Evolutionary conservation across 1,140 invertebrate species (phyloP).

Genomic region (Cecropterus lyciades): DNA sequence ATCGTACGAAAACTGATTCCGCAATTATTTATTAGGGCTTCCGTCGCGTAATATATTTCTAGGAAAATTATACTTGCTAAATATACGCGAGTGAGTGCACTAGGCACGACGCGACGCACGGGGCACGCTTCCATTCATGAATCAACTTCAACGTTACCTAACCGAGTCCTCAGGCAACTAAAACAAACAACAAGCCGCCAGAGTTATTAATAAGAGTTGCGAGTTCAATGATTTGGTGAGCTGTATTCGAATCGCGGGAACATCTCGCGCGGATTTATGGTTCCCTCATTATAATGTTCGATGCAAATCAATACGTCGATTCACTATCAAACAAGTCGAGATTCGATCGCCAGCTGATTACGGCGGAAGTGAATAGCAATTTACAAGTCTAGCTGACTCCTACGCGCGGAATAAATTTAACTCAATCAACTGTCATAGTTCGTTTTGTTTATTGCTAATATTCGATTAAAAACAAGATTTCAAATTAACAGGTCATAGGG

Average conservation of each 20-base stretch:
- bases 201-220: constrained; percentile 79
- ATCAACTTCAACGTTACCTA: constrained; percentile 81
- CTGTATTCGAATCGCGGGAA: constrained; percentile 58
- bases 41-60: constrained; percentile 71
- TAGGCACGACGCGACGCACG: constrained; percentile 50
- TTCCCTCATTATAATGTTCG: constrained; percentile 41
- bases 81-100: constrained; percentile 64
- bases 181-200: constrained; percentile 73
- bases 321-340: constrained; percentile 38
- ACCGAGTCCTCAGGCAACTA: constrained; percentile 66
- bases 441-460: constrained; percentile 30
- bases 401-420: constrained; percentile 36
- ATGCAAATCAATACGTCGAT: constrained; percentile 53
- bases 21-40: constrained; percentile 60
- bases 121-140: constrained; percentile 77
- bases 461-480: constrained; percentile 32
- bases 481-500: constrained; percentile 31
- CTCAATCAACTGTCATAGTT: constrained; percentile 24
- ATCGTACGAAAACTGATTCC: constrained; percentile 35
- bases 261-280: constrained; percentile 42
- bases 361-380: constrained; percentile 48
- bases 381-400: constrained; percentile 27
- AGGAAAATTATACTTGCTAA: constrained; percentile 75
- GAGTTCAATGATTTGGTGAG: constrained; percentile 76
- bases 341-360: constrained; percentile 38